Evolutionary conservation across 92 coral and sea anemone species (phyloP), one percentile per base, ranked within the genome.

Genomic region (Palythoa heliodiscus): DNA sequence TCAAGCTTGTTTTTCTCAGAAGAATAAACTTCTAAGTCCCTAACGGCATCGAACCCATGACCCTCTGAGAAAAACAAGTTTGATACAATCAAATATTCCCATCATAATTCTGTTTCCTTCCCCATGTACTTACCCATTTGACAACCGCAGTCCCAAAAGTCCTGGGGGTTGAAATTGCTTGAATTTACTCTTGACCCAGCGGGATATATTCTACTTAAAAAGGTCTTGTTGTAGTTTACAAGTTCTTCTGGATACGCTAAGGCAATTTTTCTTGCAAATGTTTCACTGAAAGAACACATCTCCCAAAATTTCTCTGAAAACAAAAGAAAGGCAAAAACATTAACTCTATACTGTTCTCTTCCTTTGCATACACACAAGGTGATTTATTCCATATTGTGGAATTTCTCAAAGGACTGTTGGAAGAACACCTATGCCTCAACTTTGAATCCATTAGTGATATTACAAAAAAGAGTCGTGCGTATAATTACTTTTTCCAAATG

Each of bases 71-170:
- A 29, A 29, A 29, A 29, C 35, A 29, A 29, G 35, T 29, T 29
- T 29, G 35, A 29, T 0, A 29, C 35, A 29, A 29, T 1, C 35
- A 29, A 29, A 29, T 29, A 29, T 29, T 29, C 35, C 35, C 1
- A 0, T 29, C 35, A 29, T 1, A 29, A 29, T 29, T 29, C 35
- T 29, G 35, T 29, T 29, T 29, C 1, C 1, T 29, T 29, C 35
- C 50, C 50, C 50, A 43, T 20, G 69, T 15, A 63, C 92, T 87
- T 71, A 97, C 99, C 99, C 91, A 97, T 82, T 85, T 97, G 99
- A 54, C 99, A 97, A 75, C 99, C 99, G 70, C 93, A 97, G 83
- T 97, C 93, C 99, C 99, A 97, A 93, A 97, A 95, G 48, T 97
- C 98, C 73, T 95, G 97, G 9, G 99, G 99, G 54, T 95, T 87